These are phyloP conservation scores for Drosophila nigrodunni DNA, from an alignment of 1,140 invertebrate genomes.

Conservation along the genomic window DNA sequence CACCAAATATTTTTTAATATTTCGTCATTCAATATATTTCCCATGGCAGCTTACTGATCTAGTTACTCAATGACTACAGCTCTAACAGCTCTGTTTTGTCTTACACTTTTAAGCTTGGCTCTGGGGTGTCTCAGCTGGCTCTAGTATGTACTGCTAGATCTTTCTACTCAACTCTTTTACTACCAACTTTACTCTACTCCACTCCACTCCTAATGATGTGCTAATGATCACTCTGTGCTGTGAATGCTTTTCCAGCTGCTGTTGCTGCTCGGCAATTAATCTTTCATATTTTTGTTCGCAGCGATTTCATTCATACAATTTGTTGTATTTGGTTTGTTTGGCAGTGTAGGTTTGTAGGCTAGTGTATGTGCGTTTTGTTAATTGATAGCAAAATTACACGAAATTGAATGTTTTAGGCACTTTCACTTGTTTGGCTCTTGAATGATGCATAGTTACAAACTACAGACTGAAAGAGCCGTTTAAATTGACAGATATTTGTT, in stretches of 20 bases:
- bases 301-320: slow-evolving; percentile 54
- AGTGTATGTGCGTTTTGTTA: slow-evolving; percentile 62
- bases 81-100: background rate
- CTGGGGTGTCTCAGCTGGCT: no score
- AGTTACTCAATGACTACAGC: background rate
- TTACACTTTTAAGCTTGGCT: no score
- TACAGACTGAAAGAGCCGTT: slow-evolving; percentile 43
- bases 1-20: no score
- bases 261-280: slow-evolving; percentile 61
- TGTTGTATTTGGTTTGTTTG: background rate
- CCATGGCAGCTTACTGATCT: no score
- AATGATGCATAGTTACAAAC: slow-evolving; percentile 35
- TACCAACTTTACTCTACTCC: slow-evolving; percentile 2
- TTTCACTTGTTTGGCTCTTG: slow-evolving; percentile 63
- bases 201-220: slow-evolving; percentile 68
- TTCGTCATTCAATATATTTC: no score
- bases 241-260: slow-evolving; percentile 9
- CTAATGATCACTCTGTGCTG: slow-evolving; percentile 62
- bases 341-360: slow-evolving; percentile 6
- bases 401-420: slow-evolving; percentile 74
- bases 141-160: no score
- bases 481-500: slow-evolving; percentile 52
- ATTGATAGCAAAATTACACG: slow-evolving; percentile 78
- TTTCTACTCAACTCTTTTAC: no score
- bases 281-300: slow-evolving; percentile 53